Conservation (phyloP, 2,113 vertebrate species). For the Odontophorus gujanensis region DNA sequence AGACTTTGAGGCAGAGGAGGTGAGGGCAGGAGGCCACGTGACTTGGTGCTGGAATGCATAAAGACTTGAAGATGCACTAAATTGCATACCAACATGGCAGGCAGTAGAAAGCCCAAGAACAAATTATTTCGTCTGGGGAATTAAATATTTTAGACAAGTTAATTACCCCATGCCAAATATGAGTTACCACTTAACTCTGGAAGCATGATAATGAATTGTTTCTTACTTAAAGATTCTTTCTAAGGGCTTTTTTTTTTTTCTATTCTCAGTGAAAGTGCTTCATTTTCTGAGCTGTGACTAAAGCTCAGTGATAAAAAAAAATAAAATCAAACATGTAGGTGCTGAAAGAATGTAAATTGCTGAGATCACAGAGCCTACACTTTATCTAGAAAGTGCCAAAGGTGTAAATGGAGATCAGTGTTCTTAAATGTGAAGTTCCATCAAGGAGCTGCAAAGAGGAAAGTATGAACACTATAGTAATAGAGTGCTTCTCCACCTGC, state of each 20-base stretch:
- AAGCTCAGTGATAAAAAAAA: neutral
- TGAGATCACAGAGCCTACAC: neutral
- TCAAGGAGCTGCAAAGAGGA: rapidly evolving
- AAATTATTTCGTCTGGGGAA: neutral
- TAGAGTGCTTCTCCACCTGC: neutral
- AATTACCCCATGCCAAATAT: conserved; percentile 30
- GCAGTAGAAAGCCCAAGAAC: neutral
- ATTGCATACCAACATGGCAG: neutral
- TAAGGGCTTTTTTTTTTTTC: rapidly evolving
- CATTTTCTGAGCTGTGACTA: neutral
- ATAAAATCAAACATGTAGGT: neutral
- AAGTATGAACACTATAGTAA: rapidly evolving
- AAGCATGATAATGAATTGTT: neutral
- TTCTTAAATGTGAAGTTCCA: neutral
- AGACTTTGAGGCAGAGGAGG: neutral
- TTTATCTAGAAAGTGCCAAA: neutral
- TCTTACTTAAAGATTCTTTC: neutral
- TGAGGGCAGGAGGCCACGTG: neutral
- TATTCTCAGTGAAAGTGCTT: neutral
- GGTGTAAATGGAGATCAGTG: neutral
- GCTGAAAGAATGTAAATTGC: neutral
- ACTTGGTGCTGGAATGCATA: neutral
- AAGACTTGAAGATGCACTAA: neutral
- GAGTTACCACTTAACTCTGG: neutral
- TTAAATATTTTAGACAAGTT: conserved; percentile 12